Evolutionary conservation across 37 sponge, comb jelly and placozoan genomes (phyloP).

Genomic region (Ephydatia muelleri): DNA sequence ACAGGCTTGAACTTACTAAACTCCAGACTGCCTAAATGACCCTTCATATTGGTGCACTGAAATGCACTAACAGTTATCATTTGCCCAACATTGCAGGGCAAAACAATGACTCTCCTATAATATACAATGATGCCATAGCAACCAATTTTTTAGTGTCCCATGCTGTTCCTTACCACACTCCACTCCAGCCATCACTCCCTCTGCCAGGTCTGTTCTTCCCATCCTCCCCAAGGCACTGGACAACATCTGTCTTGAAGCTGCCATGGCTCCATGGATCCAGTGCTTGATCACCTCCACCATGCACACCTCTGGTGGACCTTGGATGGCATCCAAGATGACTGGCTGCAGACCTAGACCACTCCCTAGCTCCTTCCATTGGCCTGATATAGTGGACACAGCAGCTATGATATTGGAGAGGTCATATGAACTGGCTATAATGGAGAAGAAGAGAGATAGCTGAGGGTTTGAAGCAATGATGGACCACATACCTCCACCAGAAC

Average conservation of each 20-base stretch:
- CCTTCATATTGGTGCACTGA: no score
- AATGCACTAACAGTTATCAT: no score
- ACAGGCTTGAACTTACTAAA: no score
- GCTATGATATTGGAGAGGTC: background rate
- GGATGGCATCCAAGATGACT: background rate
- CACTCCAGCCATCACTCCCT: background rate
- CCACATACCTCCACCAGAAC: no score
- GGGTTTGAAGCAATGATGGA: no score
- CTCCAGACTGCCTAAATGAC: no score
- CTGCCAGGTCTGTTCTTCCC: background rate
- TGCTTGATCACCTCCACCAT: background rate
- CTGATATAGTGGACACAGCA: background rate
- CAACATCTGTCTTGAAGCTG: background rate
- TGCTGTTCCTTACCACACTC: background rate
- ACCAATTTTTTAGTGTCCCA: no score
- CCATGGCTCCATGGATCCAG: background rate
- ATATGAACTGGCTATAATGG: background rate
- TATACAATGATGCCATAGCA: no score
- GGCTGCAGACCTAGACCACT: background rate
- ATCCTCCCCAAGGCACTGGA: background rate
- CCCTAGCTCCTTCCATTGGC: background rate
- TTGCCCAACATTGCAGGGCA: no score
- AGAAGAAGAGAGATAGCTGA: background rate
- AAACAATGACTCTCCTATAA: no score
- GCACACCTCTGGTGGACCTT: background rate